phyloP scores from a whole-genome alignment of 2,888 invertebrate genomes.

The Sepioteuthis lessoniana region DNA sequence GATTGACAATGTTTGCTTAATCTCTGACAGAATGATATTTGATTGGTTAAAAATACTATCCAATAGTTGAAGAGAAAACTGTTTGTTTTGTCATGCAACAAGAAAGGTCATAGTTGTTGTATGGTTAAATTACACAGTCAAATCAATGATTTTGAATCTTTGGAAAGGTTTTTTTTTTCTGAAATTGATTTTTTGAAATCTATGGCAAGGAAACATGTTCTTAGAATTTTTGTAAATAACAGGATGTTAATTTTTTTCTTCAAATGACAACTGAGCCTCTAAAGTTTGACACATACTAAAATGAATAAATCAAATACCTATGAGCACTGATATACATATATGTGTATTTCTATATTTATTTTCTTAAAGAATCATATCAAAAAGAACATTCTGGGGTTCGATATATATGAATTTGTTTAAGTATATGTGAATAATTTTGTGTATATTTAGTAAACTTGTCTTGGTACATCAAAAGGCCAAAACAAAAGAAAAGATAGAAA shows the following conservation, averaged over 20 bases:
- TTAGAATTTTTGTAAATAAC: not conserved
- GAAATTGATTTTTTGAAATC: not conserved
- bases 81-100: not conserved
- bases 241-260: not conserved
- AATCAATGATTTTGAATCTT: not conserved
- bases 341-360: not conserved
- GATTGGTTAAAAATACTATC: constrained; percentile 23
- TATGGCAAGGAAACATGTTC: not conserved
- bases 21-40: not conserved
- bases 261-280: not conserved
- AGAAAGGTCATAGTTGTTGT: not conserved
- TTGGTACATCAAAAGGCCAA: no score
- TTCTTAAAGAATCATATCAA: not conserved
- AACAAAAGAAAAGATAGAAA: no score
- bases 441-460: no score
- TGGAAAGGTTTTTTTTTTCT: not conserved
- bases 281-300: not conserved
- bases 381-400: not conserved
- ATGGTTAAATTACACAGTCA: not conserved
- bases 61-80: not conserved
- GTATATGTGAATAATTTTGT: not conserved
- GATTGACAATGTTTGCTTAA: not conserved
- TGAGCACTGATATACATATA: not conserved
- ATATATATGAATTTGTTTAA: no score
- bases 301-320: not conserved